Conservation (phyloP, 1,140 invertebrate species). For the Calephelis virginiensis region DNA sequence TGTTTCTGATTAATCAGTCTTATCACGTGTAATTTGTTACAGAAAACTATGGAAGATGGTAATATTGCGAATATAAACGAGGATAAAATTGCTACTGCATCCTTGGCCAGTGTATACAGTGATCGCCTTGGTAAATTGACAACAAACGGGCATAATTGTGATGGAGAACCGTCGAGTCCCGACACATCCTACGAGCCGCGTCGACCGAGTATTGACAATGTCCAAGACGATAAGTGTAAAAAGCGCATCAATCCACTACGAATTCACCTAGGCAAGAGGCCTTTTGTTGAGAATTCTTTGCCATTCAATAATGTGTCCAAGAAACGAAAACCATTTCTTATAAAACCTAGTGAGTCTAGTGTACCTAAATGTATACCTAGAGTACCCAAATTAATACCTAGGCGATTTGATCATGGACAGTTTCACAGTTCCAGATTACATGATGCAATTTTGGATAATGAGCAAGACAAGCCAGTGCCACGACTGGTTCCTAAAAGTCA, state of each 20-base stretch:
- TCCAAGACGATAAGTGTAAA: slow-evolving; percentile 51
- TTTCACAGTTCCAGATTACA: slow-evolving; percentile 58
- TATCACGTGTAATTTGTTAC: slow-evolving; percentile 64
- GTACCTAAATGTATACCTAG: slow-evolving; percentile 45
- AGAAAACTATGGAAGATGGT: slow-evolving; percentile 78
- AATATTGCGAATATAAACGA: slow-evolving; percentile 64
- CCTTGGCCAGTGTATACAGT: slow-evolving; percentile 54
- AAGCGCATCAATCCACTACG: slow-evolving; percentile 68
- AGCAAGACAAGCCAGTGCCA: slow-evolving; percentile 66
- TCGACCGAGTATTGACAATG: slow-evolving; percentile 40
- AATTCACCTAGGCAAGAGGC: slow-evolving; percentile 68
- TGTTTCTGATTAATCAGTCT: slow-evolving; percentile 63
- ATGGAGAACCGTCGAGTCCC: slow-evolving; percentile 52
- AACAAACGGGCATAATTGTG: slow-evolving; percentile 62
- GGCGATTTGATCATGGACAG: slow-evolving; percentile 51
- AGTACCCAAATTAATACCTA: slow-evolving; percentile 64
- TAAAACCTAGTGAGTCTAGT: slow-evolving; percentile 54
- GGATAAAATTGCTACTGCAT: slow-evolving; percentile 54
- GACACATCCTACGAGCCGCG: slow-evolving; percentile 43
- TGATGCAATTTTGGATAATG: slow-evolving; percentile 46
- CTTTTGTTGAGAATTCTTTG: slow-evolving; percentile 62
- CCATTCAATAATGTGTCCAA: slow-evolving; percentile 52
- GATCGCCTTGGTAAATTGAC: slow-evolving; percentile 56
- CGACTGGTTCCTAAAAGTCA: slow-evolving; percentile 71
- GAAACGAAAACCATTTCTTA: slow-evolving; percentile 52